phyloP scores from a whole-genome alignment of 2,888 invertebrate genomes.

The Pyrrhosoma nymphula region DNA sequence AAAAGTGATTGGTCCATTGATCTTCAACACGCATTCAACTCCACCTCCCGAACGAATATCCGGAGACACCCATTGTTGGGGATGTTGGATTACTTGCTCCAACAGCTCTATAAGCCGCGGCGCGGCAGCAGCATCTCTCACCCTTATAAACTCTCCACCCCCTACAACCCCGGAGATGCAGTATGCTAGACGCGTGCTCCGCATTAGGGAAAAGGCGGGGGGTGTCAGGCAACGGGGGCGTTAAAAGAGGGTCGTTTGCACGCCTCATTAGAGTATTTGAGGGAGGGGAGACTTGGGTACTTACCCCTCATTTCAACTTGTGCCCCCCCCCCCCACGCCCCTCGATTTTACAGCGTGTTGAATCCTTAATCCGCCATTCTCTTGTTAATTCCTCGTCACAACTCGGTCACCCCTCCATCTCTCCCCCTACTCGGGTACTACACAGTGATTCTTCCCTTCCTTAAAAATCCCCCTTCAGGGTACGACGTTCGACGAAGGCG shows the following conservation, averaged over 20 bases:
- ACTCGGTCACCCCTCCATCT: background rate
- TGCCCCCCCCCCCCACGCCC: background rate
- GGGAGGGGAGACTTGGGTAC: background rate
- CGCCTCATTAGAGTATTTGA: slow-evolving; percentile 28
- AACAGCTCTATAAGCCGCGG: background rate
- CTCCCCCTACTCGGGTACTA: no score
- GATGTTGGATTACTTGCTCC: background rate
- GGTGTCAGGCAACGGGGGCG: background rate
- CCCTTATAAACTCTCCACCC: background rate
- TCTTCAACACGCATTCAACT: no score
- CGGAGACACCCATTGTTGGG: no score
- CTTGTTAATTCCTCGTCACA: background rate
- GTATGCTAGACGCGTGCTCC: slow-evolving; percentile 39
- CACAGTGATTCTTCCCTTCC: background rate
- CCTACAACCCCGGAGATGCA: no score
- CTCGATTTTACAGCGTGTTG: slow-evolving; percentile 34
- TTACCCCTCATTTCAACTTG: background rate
- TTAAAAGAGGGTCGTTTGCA: background rate
- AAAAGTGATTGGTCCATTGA: no score
- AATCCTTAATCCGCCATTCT: slow-evolving; percentile 43
- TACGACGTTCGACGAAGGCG: background rate
- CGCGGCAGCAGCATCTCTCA: background rate
- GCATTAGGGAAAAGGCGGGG: slow-evolving; percentile 47
- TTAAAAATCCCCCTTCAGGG: background rate
- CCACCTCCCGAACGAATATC: no score